These are phyloP conservation scores for Drosophila neonasuta DNA, from an alignment of 2,888 invertebrate genomes.

Conservation along the genomic window DNA sequence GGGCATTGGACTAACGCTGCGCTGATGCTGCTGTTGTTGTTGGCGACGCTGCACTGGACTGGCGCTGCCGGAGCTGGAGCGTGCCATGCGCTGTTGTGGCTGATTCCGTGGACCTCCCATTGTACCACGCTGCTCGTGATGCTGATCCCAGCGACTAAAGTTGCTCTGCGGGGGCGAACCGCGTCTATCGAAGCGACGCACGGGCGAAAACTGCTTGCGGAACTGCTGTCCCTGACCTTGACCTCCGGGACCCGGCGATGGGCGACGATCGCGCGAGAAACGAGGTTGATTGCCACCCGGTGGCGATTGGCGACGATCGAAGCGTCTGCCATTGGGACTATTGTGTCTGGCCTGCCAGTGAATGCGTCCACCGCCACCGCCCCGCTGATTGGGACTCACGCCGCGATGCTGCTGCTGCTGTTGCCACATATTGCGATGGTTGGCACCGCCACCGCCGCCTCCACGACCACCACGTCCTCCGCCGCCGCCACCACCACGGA, in stretches of 20 bases:
- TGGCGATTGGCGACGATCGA: slow-evolving; percentile 70
- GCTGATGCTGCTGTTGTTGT: slow-evolving; percentile 47
- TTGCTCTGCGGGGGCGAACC: slow-evolving; percentile 72
- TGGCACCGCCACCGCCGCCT: slow-evolving; percentile 66
- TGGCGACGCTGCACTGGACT: slow-evolving; percentile 58
- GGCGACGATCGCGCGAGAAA: slow-evolving; percentile 65
- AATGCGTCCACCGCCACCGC: slow-evolving; percentile 68
- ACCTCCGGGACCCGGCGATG: slow-evolving; percentile 57
- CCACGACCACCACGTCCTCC: slow-evolving; percentile 55
- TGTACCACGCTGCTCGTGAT: slow-evolving; percentile 39
- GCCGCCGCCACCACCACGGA: slow-evolving; percentile 64
- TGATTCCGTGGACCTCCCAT: slow-evolving; percentile 37
- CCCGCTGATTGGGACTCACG: slow-evolving; percentile 71
- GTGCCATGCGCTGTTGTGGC: slow-evolving; percentile 33
- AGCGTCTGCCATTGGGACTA: slow-evolving; percentile 74
- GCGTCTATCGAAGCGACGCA: slow-evolving; percentile 75
- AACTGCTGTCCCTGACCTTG: slow-evolving; percentile 69
- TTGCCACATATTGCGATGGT: slow-evolving; percentile 69
- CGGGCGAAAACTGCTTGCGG: slow-evolving; percentile 74
- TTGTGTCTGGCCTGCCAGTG: slow-evolving; percentile 79
- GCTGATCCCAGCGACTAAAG: slow-evolving; percentile 77
- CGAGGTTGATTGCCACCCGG: slow-evolving; percentile 47
- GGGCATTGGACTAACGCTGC: slow-evolving; percentile 56
- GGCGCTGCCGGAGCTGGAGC: slow-evolving; percentile 48
- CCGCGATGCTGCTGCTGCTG: slow-evolving; percentile 60